These are phyloP conservation scores for Pseudorasbora parva DNA, from an alignment of 2,113 vertebrate species.

Conservation along the genomic window DNA sequence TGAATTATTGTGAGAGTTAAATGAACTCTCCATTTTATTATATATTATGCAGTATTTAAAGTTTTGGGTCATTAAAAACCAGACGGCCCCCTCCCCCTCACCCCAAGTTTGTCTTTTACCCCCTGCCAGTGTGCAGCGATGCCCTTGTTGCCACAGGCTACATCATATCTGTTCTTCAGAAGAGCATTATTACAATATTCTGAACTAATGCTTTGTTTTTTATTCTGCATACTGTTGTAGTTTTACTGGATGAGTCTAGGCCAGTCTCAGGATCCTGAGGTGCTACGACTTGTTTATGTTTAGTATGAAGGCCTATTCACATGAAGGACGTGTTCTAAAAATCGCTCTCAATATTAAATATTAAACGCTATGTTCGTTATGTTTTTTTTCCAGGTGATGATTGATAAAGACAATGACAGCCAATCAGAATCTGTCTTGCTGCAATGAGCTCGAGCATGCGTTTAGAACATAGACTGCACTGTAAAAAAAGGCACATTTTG, in stretches of 20 bases:
- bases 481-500: too few species aligned
- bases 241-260: slow-evolving; percentile 29
- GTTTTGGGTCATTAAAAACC: slow-evolving; percentile 99
- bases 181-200: slow-evolving; percentile 74
- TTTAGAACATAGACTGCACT: too few species aligned
- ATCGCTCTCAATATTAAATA: too few species aligned
- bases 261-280: slow-evolving; percentile 5
- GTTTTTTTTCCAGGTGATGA: too few species aligned
- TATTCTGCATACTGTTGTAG: slow-evolving; percentile 63
- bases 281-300: slow-evolving; percentile 11
- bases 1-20: slow-evolving; percentile 93
- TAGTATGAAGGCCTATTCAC: not conserved
- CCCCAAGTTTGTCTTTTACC: slow-evolving; percentile 88
- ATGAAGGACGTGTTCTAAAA: too few species aligned
- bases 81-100: slow-evolving; percentile 88
- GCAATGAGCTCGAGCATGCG: too few species aligned
- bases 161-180: slow-evolving; percentile 79
- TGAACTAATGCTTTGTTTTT: slow-evolving; percentile 75
- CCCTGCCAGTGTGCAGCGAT: slow-evolving; percentile 84
- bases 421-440: too few species aligned
- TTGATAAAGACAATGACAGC: too few species aligned
- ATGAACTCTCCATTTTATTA: slow-evolving; percentile 98
- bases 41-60: slow-evolving; percentile 99
- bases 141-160: slow-evolving; percentile 87
- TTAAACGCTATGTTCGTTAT: too few species aligned